Base-by-base conservation (phyloP, 2,888 invertebrate genomes). In the Elysia crispata region DNA sequence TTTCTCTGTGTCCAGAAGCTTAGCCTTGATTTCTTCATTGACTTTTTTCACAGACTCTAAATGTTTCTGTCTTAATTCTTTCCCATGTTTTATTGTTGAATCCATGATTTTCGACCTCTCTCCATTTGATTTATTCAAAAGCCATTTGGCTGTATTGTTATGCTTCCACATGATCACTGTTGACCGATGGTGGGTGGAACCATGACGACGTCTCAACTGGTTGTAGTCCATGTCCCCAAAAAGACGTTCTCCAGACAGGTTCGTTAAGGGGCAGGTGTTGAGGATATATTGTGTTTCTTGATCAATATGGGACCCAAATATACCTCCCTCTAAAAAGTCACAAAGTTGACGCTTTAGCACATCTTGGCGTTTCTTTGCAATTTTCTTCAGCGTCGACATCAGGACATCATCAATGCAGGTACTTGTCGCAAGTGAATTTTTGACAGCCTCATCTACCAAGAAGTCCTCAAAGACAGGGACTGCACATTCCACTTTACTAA, bases 321-420 rank as follows among this genome's bases (percentile, higher is more conserved):
- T 64, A n/a, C 25, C 64, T 20, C 64, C 64, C 64, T 64, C 64
- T 23, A 64, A 23, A 23, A 64, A 64, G 13, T 64, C 64, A 64
- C 23, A 11, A 15, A 64, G 25, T 23, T 64, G 64, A 20, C 23
- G n/a, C n/a, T 23, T 64, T n/a, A 64, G 23, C 8, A 64, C 54
- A 54, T 15, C 54, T 15, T 54, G 54, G 54, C 54, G 13, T 20
- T 54, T 54, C 54, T 54, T 54, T 54, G 54, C 20, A 54, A 54
- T n/a, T n/a, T n/a, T n/a, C n/a, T n/a, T n/a, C n/a, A n/a, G n/a
- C n/a, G n/a, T n/a, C n/a, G n/a, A n/a, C n/a, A n/a, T n/a, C n/a
- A n/a, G n/a, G n/a, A n/a, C n/a, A n/a, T n/a, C n/a, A n/a, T n/a
- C n/a, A n/a, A n/a, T n/a, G n/a, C n/a, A n/a, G n/a, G n/a, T n/a